Conservation (phyloP, 2,113 vertebrate genomes). For the Microcebus tavaratra region DNA sequence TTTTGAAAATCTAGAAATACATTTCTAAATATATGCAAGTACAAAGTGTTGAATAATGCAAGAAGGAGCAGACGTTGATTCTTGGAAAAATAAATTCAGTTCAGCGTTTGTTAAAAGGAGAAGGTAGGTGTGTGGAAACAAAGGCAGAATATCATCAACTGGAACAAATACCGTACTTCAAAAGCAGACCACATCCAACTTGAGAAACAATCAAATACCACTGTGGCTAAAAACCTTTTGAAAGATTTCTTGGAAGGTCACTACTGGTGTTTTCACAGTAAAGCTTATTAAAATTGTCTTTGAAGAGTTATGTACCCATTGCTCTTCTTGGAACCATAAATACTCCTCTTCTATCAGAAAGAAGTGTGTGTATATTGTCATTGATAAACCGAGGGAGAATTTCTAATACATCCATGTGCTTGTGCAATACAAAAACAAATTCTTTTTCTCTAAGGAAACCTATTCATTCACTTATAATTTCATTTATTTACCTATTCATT, state of each 20-base stretch:
- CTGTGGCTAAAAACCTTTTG: not conserved
- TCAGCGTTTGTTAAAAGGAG: not conserved
- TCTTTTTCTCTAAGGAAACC: not conserved
- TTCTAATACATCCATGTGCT: not conserved
- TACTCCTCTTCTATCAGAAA: not conserved
- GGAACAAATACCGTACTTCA: not conserved
- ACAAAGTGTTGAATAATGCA: not conserved
- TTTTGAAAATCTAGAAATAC: not conserved
- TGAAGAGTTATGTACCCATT: not conserved
- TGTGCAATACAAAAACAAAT: not conserved
- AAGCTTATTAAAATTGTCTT: not conserved
- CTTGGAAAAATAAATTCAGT: not conserved
- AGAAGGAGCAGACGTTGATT: not conserved
- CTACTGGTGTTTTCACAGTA: not conserved
- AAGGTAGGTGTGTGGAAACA: not conserved
- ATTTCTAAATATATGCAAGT: not conserved
- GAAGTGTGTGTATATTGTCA: not conserved
- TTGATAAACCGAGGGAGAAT: not conserved
- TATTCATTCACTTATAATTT: not conserved
- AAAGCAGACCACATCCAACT: not conserved
- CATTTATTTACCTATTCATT: not conserved
- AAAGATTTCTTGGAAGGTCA: not conserved
- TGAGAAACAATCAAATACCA: not conserved
- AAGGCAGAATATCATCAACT: not conserved
- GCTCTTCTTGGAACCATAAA: not conserved